Conservation (phyloP, 35 echinoderm and acorn worm species). For the Heliocidaris erythrogramma region DNA sequence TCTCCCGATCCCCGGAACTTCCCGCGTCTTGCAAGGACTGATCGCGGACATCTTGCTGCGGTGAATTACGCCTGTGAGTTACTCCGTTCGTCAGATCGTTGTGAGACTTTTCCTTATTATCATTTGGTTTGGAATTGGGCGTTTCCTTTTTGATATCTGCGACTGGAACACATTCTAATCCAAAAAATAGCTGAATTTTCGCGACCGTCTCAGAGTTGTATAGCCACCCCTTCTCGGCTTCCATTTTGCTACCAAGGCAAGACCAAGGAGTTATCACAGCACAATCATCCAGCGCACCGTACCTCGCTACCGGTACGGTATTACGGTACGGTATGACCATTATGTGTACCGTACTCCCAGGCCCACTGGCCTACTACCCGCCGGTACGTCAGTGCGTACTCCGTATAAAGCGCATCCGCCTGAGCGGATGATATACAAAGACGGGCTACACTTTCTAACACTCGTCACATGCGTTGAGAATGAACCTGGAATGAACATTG, state of each 20-base stretch:
- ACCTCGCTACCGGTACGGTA: too few species aligned
- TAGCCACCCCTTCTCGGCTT: conserved; percentile 18
- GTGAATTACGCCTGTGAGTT: neutral
- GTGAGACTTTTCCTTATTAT: neutral
- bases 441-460: too few species aligned
- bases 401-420: too few species aligned
- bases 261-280: too few species aligned
- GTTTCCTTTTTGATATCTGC: neutral
- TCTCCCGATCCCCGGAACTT: neutral
- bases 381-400: too few species aligned
- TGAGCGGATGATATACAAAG: too few species aligned
- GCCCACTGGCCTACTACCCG: too few species aligned
- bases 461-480: too few species aligned
- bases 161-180: conserved; percentile 39
- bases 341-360: too few species aligned
- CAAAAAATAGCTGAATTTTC: conserved; percentile 51
- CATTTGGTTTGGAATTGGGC: neutral
- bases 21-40: neutral
- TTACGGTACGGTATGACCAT: too few species aligned
- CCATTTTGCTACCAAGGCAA: neutral
- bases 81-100: neutral
- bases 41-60: neutral
- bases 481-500: too few species aligned
- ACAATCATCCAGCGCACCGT: too few species aligned
- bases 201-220: conserved; percentile 51